These are phyloP conservation scores for Xestia xanthographa DNA, from an alignment of 2,888 invertebrate genomes.

Conservation along the genomic window DNA sequence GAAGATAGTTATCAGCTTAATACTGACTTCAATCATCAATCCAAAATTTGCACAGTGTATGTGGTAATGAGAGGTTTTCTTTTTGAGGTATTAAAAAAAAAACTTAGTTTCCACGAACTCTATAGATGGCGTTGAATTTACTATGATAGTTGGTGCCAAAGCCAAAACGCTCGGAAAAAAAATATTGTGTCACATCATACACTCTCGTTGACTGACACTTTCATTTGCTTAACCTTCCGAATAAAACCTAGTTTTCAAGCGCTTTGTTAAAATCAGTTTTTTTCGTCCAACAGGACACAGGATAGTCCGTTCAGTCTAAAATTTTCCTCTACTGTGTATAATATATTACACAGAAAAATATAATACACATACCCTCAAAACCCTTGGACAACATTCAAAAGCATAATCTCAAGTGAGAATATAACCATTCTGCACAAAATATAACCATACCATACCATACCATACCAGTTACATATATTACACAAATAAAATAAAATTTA, in stretches of 20 bases:
- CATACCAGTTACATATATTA: conserved; percentile 33
- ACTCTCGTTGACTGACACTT: no score
- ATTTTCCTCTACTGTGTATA: conserved; percentile 59
- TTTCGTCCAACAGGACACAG: background rate
- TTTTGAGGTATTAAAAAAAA: no score
- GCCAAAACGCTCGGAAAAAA: no score
- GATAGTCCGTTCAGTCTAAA: background rate
- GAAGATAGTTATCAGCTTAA: background rate
- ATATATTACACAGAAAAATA: conserved; percentile 33
- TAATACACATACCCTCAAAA: conserved; percentile 31
- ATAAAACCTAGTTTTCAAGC: no score
- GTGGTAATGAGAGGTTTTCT: no score
- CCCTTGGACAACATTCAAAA: conserved; percentile 44
- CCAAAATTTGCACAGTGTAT: background rate
- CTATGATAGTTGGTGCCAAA: no score
- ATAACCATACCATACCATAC: conserved; percentile 44
- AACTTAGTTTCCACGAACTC: no score
- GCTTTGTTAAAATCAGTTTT: no score
- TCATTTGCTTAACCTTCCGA: no score
- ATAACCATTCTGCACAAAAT: conserved; percentile 43
- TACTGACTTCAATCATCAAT: background rate
- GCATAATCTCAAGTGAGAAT: conserved; percentile 43
- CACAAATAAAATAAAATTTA: conserved; percentile 51
- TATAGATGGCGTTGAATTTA: no score
- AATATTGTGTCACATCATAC: no score